Evolutionary conservation across 2,797 vertebrate genomes (phyloP).

Genomic region (Coregonus sp.): DNA sequence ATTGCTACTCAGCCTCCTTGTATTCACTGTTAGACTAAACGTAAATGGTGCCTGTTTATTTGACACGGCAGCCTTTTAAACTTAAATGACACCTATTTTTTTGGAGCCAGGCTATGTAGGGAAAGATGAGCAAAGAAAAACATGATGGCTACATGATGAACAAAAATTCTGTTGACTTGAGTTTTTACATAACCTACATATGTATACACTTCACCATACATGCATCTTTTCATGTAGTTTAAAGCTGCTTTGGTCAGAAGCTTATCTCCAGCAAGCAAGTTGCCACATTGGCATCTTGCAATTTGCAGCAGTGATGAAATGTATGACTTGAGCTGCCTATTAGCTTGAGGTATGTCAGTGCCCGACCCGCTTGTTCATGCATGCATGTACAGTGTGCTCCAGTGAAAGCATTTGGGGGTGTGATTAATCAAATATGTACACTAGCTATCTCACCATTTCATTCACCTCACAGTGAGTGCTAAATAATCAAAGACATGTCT

Average conservation of each 20-base stretch:
- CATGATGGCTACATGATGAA: neutral
- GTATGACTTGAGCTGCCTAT: no score
- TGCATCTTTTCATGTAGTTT: neutral
- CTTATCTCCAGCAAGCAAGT: neutral
- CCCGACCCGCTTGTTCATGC: neutral
- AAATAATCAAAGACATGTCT: neutral
- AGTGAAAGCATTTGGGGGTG: neutral
- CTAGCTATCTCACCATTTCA: neutral
- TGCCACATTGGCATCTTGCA: neutral
- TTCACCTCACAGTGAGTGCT: neutral
- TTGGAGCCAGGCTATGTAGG: neutral
- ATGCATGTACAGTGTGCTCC: neutral
- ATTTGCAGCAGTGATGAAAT: no score
- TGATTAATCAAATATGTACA: neutral
- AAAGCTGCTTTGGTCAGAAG: neutral
- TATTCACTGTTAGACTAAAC: neutral
- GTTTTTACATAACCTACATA: conserved; percentile 2
- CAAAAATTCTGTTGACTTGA: neutral
- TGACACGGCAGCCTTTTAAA: neutral
- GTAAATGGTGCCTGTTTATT: conserved; percentile 5
- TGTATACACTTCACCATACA: neutral
- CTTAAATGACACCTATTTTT: neutral
- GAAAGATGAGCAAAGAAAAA: neutral
- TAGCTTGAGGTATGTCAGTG: neutral
- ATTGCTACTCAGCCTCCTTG: neutral